These are phyloP conservation scores for Babyrousa celebensis DNA, from an alignment of 2,797 vertebrate species.

Conservation along the genomic window DNA sequence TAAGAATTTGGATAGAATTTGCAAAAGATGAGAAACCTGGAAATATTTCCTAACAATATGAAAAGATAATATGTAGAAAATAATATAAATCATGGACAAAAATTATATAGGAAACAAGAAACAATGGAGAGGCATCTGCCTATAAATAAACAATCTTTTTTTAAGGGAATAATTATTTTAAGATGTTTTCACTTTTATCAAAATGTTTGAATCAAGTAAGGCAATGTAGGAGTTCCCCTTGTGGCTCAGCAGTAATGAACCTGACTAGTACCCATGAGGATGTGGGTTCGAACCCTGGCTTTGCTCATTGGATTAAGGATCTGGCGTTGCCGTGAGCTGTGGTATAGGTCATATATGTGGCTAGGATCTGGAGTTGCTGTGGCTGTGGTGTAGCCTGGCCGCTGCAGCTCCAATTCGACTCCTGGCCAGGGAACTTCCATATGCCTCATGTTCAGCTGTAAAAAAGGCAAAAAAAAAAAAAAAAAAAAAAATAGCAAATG, in stretches of 20 bases:
- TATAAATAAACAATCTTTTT: slow-evolving; percentile 34
- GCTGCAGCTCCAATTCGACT: too few species aligned
- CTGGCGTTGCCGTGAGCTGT: too few species aligned
- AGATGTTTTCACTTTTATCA: slow-evolving; percentile 18
- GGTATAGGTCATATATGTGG: too few species aligned
- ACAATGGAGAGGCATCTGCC: background rate
- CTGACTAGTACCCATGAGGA: too few species aligned
- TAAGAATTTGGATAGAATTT: slow-evolving; percentile 93
- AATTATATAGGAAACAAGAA: slow-evolving; percentile 73
- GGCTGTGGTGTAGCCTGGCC: too few species aligned
- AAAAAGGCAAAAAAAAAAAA: too few species aligned
- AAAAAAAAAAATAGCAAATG: background rate
- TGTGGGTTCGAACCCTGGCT: too few species aligned
- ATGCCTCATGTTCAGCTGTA: too few species aligned
- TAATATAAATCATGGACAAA: slow-evolving; percentile 84
- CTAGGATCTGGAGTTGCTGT: too few species aligned
- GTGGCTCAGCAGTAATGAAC: too few species aligned
- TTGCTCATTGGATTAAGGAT: too few species aligned
- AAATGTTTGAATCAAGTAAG: slow-evolving; percentile 16
- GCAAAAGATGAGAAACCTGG: slow-evolving; percentile 95
- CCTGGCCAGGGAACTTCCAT: too few species aligned
- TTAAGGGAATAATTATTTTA: background rate
- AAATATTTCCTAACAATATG: slow-evolving; percentile 90
- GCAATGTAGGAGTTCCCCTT: background rate
- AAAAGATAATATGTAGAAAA: slow-evolving; percentile 85